Evolutionary conservation across 1,140 invertebrate species (phyloP), one percentile per base, ranked within the genome.

Genomic region (Solenopsis invicta): DNA sequence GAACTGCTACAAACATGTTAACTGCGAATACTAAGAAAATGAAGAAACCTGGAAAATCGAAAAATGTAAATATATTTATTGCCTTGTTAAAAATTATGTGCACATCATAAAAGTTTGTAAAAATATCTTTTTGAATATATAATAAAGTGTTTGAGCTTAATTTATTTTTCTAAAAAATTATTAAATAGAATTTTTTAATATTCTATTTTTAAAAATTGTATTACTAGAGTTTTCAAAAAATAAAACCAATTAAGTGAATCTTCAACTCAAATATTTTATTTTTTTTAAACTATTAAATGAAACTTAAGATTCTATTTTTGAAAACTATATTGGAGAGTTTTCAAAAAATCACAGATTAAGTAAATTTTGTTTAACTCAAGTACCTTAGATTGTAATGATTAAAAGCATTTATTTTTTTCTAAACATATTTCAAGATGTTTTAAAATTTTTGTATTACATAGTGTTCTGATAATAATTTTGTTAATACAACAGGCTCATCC

Each of bases 401-500:
- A 1, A 41, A 41, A 41, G 8, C 41, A 41, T 6, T 41, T 41
- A 72, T 72, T 18, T 34, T 45, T 13, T 52, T 50, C 41, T 13
- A 2, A 74, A 54, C 8, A 45, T 41, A 71, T 41, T 21, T 69
- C n/a, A 12, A 50, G 13, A 61, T 13, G 24, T 21, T 16, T 50
- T 64, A 24, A 21, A 62, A 54, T 87, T 4, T 5, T 67, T 45
- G 16, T 77, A 82, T 8, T 29, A 3, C 4, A 67, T 1, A 13
- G 21, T 81, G 18, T 69, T 69, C 2, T 71, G 4, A 45, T n/a
- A 18, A 77, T 13, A 59, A 59, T 59, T 12, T 16, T 62, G 13
- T 16, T 66, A 13, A 52, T 18, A 4, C 8, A 0, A 66, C 18
- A 95, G 95, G 91, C 90, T 75, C 94, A 92, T 85, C 94, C 94